These are phyloP conservation scores for Gallinago media DNA, from an alignment of 2,113 vertebrate genomes.

Conservation along the genomic window DNA sequence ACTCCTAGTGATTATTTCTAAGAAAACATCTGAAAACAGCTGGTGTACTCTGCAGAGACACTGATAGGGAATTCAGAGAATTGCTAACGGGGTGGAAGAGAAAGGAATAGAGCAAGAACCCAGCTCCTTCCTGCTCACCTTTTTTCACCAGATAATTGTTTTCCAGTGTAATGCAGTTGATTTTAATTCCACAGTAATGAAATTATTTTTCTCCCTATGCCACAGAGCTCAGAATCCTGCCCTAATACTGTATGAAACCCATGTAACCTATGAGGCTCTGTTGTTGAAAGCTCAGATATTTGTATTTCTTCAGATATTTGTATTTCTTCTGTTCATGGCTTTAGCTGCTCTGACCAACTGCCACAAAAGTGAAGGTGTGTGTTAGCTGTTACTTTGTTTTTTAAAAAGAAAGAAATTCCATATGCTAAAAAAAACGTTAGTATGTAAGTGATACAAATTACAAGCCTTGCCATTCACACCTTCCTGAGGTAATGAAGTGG, in stretches of 20 bases:
- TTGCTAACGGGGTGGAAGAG: background rate
- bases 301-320: background rate
- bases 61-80: background rate
- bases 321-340: background rate
- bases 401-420: background rate
- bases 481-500: conserved; percentile 8
- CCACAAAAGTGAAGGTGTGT: background rate
- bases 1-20: background rate
- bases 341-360: background rate
- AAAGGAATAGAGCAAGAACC: background rate
- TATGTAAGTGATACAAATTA: conserved; percentile 13
- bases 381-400: background rate
- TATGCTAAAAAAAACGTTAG: background rate
- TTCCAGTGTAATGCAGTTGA: background rate
- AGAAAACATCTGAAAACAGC: background rate
- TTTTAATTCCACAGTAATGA: background rate
- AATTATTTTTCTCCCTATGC: background rate
- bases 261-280: background rate
- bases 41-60: background rate
- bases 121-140: background rate
- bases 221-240: background rate
- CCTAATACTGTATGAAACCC: background rate
- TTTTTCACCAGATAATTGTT: background rate
- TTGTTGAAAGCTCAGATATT: background rate
- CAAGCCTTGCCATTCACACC: conserved; percentile 24